phyloP scores from a whole-genome alignment of 1,140 invertebrate species.

The Drosophila pseudoobscura region DNA sequence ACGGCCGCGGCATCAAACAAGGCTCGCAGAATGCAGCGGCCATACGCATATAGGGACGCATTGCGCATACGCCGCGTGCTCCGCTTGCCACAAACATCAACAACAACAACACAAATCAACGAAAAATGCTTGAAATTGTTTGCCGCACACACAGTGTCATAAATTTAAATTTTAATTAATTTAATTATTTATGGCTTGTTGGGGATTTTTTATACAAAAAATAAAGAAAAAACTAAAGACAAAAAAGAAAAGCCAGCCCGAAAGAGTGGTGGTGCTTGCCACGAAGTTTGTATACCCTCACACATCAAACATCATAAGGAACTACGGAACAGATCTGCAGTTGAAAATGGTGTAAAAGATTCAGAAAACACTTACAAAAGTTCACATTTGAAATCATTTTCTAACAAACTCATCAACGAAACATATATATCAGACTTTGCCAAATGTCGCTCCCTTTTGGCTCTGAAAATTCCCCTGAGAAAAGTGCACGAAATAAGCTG shows the following conservation, averaged over 20 bases:
- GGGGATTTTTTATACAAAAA: slow-evolving; percentile 47
- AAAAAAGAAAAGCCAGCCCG: slow-evolving; percentile 12
- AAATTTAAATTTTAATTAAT: slow-evolving; percentile 81
- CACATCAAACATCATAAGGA: too few species aligned
- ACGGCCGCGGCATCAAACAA: slow-evolving; percentile 66
- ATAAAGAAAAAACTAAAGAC: slow-evolving; percentile 14
- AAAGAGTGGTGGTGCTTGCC: too few species aligned
- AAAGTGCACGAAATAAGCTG: slow-evolving; percentile 31
- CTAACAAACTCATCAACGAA: slow-evolving; percentile 24
- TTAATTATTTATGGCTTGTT: slow-evolving; percentile 76
- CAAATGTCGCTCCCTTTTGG: slow-evolving; percentile 29
- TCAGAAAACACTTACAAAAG: too few species aligned
- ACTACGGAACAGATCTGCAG: too few species aligned
- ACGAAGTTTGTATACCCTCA: too few species aligned
- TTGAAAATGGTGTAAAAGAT: too few species aligned
- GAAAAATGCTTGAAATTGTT: slow-evolving; percentile 42
- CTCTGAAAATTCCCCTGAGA: slow-evolving; percentile 21
- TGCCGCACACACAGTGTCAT: slow-evolving; percentile 68
- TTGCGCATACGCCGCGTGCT: slow-evolving; percentile 49
- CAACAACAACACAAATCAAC: slow-evolving; percentile 12
- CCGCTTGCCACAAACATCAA: slow-evolving; percentile 11
- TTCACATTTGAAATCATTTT: neutral
- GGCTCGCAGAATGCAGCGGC: slow-evolving; percentile 58
- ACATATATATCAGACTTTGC: slow-evolving; percentile 43
- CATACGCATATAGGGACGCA: slow-evolving; percentile 6